phyloP scores from a whole-genome alignment of 2,113 vertebrate species.

The Oncorhynchus kisutch region DNA sequence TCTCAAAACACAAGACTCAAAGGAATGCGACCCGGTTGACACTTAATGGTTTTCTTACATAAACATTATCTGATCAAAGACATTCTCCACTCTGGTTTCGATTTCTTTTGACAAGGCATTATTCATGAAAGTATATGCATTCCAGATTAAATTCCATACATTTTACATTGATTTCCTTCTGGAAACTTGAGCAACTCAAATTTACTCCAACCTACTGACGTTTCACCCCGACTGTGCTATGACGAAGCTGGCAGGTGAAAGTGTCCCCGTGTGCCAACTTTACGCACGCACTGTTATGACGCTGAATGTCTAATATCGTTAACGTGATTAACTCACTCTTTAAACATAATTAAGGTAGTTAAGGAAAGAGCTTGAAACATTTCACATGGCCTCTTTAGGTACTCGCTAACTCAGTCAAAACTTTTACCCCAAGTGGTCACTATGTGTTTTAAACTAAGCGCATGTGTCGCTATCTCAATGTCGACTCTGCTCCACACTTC shows the following conservation, averaged over 20 bases:
- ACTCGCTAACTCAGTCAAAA: background rate
- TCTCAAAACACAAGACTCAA: conserved; percentile 22
- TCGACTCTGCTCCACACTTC: background rate
- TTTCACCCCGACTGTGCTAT: conserved; percentile 13
- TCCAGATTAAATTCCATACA: background rate
- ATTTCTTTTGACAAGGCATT: background rate
- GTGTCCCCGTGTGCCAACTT: conserved; percentile 41
- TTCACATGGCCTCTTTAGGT: background rate
- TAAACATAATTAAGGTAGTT: conserved; percentile 19
- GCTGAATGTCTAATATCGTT: conserved; percentile 30
- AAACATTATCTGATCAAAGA: conserved; percentile 9
- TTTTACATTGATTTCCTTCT: background rate
- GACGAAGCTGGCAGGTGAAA: conserved; percentile 4
- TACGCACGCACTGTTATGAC: conserved; percentile 30
- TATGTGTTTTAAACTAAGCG: background rate
- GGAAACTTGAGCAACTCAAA: conserved; percentile 25
- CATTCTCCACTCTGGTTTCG: conserved; percentile 5
- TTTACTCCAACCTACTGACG: conserved; percentile 18
- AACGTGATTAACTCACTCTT: conserved; percentile 16
- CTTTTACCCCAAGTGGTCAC: background rate
- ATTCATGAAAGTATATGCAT: background rate
- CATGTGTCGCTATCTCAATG: background rate
- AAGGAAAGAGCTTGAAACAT: background rate
- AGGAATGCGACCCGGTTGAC: conserved; percentile 39
- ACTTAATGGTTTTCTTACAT: conserved; percentile 27